Evolutionary conservation across 2,797 vertebrate species (phyloP).

Genomic region (Lagorchestes hirsutus): DNA sequence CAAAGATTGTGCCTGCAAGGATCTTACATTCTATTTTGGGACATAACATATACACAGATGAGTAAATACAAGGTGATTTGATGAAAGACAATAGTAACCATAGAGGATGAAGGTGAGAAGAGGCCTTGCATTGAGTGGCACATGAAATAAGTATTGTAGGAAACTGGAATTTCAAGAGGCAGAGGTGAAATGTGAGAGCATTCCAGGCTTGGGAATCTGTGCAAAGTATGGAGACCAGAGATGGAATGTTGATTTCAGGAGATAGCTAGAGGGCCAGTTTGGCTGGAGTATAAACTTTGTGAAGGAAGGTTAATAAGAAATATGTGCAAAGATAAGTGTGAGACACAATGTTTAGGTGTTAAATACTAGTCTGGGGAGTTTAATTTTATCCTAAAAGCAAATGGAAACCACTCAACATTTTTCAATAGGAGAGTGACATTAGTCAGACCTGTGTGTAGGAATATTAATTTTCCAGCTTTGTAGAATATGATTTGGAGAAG

Average conservation of each 20-base stretch:
- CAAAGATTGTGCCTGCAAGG: neutral
- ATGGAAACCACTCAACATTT: neutral
- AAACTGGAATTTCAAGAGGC: neutral
- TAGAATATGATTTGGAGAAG: neutral
- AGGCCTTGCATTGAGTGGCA: neutral
- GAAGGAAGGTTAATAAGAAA: neutral
- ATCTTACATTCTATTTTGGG: neutral
- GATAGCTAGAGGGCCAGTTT: neutral
- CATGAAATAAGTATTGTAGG: neutral
- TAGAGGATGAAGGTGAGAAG: neutral
- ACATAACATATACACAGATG: neutral
- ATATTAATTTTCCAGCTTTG: neutral
- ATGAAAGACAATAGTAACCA: neutral
- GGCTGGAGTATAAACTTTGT: neutral
- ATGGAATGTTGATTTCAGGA: neutral
- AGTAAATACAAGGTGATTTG: neutral
- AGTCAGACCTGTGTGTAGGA: neutral
- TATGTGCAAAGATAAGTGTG: neutral
- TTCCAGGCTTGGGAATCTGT: neutral
- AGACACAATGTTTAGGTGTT: neutral
- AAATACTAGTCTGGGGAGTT: neutral
- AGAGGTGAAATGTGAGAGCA: neutral
- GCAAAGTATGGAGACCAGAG: neutral
- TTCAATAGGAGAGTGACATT: neutral
- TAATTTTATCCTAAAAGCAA: neutral